phyloP scores from a whole-genome alignment of 2,888 invertebrate genomes.

The Ferdinandea cuprea region DNA sequence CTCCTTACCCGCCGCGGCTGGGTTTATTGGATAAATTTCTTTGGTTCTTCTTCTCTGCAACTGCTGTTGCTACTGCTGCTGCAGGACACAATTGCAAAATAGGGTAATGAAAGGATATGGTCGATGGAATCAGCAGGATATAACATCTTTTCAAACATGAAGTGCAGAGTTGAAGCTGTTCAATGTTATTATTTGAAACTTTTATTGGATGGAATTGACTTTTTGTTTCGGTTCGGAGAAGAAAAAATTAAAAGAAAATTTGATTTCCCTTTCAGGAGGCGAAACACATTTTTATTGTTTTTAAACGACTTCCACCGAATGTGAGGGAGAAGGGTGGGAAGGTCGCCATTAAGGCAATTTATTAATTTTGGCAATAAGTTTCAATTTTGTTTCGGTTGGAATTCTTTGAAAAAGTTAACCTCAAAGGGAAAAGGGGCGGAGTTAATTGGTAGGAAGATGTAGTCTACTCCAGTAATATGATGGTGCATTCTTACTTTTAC shows the following conservation, averaged over 20 bases:
- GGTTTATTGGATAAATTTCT: conserved; percentile 16
- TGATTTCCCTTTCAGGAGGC: conserved; percentile 1
- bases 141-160: conserved; percentile 20
- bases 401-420: no score
- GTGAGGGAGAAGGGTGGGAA: neutral
- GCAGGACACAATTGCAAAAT: conserved; percentile 36
- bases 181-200: conserved; percentile 57
- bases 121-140: conserved; percentile 36
- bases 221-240: conserved; percentile 2
- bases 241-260: neutral
- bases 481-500: no score
- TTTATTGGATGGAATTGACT: conserved; percentile 49
- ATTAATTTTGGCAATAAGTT: no score
- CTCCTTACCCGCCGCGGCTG: neutral
- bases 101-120: conserved; percentile 39
- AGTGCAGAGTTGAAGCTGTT: conserved; percentile 50
- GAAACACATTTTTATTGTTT: neutral
- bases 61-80: neutral
- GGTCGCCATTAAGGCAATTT: conserved; percentile 24
- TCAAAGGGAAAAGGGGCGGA: no score
- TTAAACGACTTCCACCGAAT: neutral
- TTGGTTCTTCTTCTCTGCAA: neutral
- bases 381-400: no score
- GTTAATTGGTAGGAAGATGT: no score
- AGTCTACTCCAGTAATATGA: no score